Evolutionary conservation across 1,140 invertebrate species (phyloP).

Genomic region (Diorhabda elongata): DNA sequence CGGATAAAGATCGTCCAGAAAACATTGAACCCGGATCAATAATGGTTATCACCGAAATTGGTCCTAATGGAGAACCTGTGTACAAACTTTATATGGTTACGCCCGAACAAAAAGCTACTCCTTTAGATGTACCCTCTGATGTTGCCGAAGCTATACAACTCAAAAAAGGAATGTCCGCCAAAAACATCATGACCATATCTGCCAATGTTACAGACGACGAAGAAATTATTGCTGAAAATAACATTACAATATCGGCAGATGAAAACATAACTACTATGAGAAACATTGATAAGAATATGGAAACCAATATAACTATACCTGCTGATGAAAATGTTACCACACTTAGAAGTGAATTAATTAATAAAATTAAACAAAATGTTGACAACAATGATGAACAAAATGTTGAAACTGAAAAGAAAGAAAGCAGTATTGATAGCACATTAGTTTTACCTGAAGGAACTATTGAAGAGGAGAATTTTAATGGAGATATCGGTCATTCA

Average conservation of each 20-base stretch:
- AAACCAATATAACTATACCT: conserved; percentile 25
- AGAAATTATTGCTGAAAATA: conserved; percentile 12
- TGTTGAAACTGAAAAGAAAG: too few relatives aligned
- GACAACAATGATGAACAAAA: too few relatives aligned
- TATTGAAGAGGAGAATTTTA: too few relatives aligned
- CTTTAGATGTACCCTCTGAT: conserved; percentile 46
- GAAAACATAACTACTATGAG: conserved; percentile 16
- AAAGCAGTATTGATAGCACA: too few relatives aligned
- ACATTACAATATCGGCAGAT: conserved; percentile 27
- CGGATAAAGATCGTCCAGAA: conserved; percentile 9
- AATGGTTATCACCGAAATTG: conserved; percentile 45
- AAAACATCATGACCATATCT: conserved; percentile 22
- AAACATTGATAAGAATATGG: conserved; percentile 7
- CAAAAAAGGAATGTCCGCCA: conserved; percentile 10
- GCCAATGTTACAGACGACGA: conserved; percentile 12
- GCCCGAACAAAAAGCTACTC: conserved; percentile 42
- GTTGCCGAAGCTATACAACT: conserved; percentile 32
- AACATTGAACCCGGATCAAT: conserved; percentile 41
- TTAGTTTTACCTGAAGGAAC: too few relatives aligned
- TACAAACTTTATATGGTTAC: conserved; percentile 50
- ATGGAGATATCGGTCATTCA: too few relatives aligned
- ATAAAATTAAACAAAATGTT: background rate
- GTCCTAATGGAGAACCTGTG: conserved; percentile 39
- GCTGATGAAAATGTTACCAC: conserved; percentile 21
- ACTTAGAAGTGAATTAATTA: background rate